Percentiles rank a stretch among this genome's conserved stretches.
Conservation (phyloP, 1,140 invertebrate genomes). For the Trichomalopsis sarcophagae region DNA sequence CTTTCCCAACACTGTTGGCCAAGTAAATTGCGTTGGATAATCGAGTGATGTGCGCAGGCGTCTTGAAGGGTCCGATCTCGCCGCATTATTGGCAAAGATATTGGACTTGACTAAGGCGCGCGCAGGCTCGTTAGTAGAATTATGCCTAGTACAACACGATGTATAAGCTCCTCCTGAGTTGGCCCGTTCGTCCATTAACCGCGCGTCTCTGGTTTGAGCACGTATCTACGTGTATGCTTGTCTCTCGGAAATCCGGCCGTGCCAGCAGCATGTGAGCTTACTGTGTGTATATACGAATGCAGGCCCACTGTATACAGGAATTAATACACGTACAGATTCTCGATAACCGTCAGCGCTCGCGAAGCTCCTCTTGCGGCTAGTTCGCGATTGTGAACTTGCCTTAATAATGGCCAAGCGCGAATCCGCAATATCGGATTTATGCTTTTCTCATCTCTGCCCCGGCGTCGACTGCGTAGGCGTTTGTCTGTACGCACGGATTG, state of each 20-base stretch:
- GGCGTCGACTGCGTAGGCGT: too few relatives aligned
- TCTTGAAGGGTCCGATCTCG: constrained; percentile 11
- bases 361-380: not conserved
- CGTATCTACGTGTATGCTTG: not conserved
- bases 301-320: too few relatives aligned
- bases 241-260: not conserved
- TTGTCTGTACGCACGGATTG: not conserved
- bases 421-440: not conserved
- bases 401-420: not conserved
- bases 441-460: not conserved
- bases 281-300: not conserved
- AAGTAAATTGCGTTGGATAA: constrained; percentile 40
- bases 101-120: constrained; percentile 35
- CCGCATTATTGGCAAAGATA: constrained; percentile 34
- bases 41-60: not conserved
- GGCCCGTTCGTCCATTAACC: not conserved
- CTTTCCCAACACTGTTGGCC: not conserved
- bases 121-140: not conserved
- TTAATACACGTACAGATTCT: not conserved
- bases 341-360: not conserved
- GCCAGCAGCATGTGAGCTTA: not conserved
- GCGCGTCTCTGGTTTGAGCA: not conserved
- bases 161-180: not conserved
- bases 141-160: not conserved
- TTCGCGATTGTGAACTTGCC: constrained; percentile 10